phyloP scores from a whole-genome alignment of 2,113 vertebrate genomes.

The Thamnaconus septentrionalis region DNA sequence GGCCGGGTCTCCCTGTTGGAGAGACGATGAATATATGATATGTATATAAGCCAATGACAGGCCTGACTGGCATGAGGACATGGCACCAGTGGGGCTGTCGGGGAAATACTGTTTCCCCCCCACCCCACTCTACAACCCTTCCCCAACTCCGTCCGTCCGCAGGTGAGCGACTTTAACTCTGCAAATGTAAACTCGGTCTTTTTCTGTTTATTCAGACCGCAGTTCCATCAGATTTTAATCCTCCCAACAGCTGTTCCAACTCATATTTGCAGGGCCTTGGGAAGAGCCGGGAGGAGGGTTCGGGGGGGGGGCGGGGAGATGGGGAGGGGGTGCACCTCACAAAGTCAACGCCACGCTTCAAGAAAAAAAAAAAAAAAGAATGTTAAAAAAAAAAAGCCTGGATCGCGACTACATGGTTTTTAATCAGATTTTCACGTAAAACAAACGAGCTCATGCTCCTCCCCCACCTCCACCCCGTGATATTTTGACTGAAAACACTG shows the following conservation, averaged over 20 bases:
- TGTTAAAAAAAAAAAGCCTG: not conserved
- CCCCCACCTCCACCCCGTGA: conserved; percentile 2
- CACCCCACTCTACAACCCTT: too few species aligned
- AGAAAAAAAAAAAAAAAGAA: too few species aligned
- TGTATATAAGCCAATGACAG: not conserved
- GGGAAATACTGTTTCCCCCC: conserved; percentile 30
- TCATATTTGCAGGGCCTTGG: conserved; percentile 69
- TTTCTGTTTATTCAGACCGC: conserved; percentile 69
- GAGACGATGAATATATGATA: not conserved
- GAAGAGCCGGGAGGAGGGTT: conserved; percentile 33
- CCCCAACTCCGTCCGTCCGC: too few species aligned
- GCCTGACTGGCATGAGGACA: conserved; percentile 5
- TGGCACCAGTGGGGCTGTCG: conserved; percentile 1
- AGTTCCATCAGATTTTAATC: conserved; percentile 73
- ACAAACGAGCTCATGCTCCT: conserved; percentile 42
- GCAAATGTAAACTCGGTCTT: conserved; percentile 47
- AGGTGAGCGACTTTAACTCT: not conserved
- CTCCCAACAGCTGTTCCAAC: conserved; percentile 73
- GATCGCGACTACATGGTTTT: conserved; percentile 39
- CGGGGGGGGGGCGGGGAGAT: not conserved
- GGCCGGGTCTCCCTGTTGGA: too few species aligned
- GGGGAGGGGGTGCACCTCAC: conserved; percentile 37
- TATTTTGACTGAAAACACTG: conserved; percentile 51
- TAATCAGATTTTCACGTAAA: conserved; percentile 38
- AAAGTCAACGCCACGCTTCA: conserved; percentile 31